These are phyloP conservation scores for Holcopasites calliopsidis DNA, from an alignment of 1,140 invertebrate species.

Conservation along the genomic window DNA sequence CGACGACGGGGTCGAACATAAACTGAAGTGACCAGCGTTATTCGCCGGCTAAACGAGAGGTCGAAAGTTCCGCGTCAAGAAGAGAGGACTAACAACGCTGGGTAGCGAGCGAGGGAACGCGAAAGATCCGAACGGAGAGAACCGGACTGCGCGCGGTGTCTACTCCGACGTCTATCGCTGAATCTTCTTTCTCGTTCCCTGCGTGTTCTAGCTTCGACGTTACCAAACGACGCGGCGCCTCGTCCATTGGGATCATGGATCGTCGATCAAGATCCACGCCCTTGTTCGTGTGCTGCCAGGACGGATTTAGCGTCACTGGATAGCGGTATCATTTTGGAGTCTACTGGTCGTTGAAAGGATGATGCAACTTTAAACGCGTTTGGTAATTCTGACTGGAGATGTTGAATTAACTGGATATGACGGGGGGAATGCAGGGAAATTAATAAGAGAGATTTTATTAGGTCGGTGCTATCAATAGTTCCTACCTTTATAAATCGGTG, in stretches of 20 bases:
- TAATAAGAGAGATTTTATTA: neutral
- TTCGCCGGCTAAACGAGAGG: slow-evolving; percentile 28
- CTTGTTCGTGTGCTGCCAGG: neutral
- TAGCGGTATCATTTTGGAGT: neutral
- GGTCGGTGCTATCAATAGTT: neutral
- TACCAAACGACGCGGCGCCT: neutral
- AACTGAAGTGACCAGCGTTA: slow-evolving; percentile 47
- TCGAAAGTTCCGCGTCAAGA: slow-evolving; percentile 46
- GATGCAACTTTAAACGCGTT: neutral
- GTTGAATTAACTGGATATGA: neutral
- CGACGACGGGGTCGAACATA: slow-evolving; percentile 44
- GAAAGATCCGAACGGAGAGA: slow-evolving; percentile 16
- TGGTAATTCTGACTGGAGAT: neutral
- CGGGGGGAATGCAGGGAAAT: neutral
- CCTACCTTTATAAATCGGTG: no score
- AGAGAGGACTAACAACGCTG: slow-evolving; percentile 29
- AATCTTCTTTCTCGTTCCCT: neutral
- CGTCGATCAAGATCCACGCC: slow-evolving; percentile 17
- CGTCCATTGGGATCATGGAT: no score
- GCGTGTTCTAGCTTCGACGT: neutral
- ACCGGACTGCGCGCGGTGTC: neutral
- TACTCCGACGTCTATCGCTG: neutral
- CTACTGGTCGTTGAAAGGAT: no score
- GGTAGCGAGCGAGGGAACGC: slow-evolving; percentile 9
- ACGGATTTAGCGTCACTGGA: neutral